Conservation (phyloP, 1,140 invertebrate species). For the Bombus confusus region DNA sequence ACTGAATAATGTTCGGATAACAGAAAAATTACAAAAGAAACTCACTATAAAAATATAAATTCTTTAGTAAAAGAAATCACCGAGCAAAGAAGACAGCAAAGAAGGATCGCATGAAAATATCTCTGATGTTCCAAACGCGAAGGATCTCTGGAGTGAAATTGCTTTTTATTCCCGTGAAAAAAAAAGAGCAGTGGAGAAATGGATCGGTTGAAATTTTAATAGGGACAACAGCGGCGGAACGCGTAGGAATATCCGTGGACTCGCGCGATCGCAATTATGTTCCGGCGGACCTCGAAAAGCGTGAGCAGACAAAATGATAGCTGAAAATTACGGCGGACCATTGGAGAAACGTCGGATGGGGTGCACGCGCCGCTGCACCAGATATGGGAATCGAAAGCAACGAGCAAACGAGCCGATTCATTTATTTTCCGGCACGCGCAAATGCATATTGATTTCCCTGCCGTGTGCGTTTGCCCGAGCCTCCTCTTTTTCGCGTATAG, state of each 20-base stretch:
- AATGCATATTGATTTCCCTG: conserved; percentile 26
- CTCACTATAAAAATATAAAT: no score
- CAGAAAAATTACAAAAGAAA: no score
- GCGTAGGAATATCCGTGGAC: not conserved
- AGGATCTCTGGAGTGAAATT: not conserved
- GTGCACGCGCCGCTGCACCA: not conserved
- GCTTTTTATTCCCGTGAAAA: not conserved
- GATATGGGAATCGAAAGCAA: conserved; percentile 2
- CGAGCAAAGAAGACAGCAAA: no score
- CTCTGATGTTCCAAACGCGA: not conserved
- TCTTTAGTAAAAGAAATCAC: no score
- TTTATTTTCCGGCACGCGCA: conserved; percentile 18
- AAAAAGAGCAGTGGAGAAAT: not conserved
- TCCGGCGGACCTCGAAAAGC: not conserved
- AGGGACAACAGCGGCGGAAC: not conserved
- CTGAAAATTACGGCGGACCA: conserved; percentile 4
- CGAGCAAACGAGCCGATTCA: conserved; percentile 25
- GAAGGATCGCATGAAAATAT: not conserved
- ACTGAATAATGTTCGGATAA: no score
- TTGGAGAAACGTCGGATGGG: conserved; percentile 1
- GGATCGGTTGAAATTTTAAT: not conserved
- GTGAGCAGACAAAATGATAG: conserved; percentile 8
- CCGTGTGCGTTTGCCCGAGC: not conserved
- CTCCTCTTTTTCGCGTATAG: not conserved
- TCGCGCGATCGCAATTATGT: not conserved